Conservation (phyloP, 2,888 invertebrate genomes). For the Drosophila leonis region DNA sequence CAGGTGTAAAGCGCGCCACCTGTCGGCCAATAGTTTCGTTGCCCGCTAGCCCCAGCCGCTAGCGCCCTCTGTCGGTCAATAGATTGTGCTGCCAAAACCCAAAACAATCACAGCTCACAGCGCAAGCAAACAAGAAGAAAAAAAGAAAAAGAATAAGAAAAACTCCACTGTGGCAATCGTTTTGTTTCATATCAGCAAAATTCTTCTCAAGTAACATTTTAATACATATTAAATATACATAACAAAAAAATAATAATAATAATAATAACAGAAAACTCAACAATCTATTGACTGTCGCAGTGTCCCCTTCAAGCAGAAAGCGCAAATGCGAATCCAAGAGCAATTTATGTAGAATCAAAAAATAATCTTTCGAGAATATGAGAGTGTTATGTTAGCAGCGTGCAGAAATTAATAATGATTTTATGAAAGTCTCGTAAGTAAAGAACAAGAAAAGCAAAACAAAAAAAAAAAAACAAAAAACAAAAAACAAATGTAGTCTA, state of each 20-base stretch:
- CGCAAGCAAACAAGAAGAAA: constrained; percentile 1
- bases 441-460: not conserved
- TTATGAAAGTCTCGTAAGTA: constrained; percentile 48
- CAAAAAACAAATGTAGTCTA: constrained; percentile 18
- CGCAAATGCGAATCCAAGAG: constrained; percentile 47
- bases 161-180: constrained; percentile 62
- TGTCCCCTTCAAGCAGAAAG: not conserved
- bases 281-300: constrained; percentile 73
- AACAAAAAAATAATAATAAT: not conserved
- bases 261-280: not conserved
- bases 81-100: constrained; percentile 54
- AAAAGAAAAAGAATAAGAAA: not conserved
- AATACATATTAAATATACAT: not conserved
- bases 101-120: constrained; percentile 16
- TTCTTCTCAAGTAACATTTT: constrained; percentile 15
- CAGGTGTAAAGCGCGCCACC: constrained; percentile 80
- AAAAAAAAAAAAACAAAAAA: not conserved
- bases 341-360: constrained; percentile 63
- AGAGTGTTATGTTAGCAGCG: constrained; percentile 41
- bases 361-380: constrained; percentile 26
- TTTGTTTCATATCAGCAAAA: constrained; percentile 72
- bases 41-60: constrained; percentile 6
- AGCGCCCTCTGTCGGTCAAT: constrained; percentile 67
- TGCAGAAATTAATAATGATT: constrained; percentile 34
- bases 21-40: constrained; percentile 70